A percentile compares a stretch with the other conserved stretches of the same genome.
phyloP scores from a whole-genome alignment of 2,113 vertebrate species.

The Plectropomus leopardus region DNA sequence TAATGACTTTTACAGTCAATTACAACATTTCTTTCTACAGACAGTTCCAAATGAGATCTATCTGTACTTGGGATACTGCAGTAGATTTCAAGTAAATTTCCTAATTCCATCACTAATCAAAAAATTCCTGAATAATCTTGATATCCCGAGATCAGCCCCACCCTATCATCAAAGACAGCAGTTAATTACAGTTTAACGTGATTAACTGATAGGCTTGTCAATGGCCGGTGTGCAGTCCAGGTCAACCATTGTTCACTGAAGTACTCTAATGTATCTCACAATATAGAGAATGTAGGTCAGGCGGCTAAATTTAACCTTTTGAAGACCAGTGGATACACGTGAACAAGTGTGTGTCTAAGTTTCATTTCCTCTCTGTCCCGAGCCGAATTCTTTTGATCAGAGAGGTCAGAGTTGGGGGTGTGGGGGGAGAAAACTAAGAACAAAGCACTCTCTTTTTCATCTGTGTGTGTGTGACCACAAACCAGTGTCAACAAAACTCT shows the following conservation, averaged over 20 bases:
- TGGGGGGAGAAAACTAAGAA: constrained; percentile 47
- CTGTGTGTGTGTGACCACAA: constrained; percentile 16
- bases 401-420: constrained; percentile 43
- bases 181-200: constrained; percentile 4
- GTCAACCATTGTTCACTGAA: constrained; percentile 27
- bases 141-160: constrained; percentile 21
- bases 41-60: neutral
- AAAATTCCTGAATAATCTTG: neutral
- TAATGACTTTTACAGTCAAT: neutral
- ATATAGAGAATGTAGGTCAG: constrained; percentile 58
- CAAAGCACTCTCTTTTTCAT: constrained; percentile 66
- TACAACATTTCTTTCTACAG: neutral
- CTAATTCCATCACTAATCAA: constrained; percentile 30
- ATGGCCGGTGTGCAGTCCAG: neutral
- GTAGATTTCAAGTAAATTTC: neutral
- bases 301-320: constrained; percentile 63
- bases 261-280: constrained; percentile 8
- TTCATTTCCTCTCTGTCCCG: constrained; percentile 67
- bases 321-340: neutral
- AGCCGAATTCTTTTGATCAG: constrained; percentile 74
- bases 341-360: constrained; percentile 14
- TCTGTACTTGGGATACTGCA: neutral
- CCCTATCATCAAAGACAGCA: constrained; percentile 21
- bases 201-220: constrained; percentile 24
- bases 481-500: constrained; percentile 48